phyloP scores from a whole-genome alignment of 2,113 vertebrate genomes.

The Gymnarchus niloticus region DNA sequence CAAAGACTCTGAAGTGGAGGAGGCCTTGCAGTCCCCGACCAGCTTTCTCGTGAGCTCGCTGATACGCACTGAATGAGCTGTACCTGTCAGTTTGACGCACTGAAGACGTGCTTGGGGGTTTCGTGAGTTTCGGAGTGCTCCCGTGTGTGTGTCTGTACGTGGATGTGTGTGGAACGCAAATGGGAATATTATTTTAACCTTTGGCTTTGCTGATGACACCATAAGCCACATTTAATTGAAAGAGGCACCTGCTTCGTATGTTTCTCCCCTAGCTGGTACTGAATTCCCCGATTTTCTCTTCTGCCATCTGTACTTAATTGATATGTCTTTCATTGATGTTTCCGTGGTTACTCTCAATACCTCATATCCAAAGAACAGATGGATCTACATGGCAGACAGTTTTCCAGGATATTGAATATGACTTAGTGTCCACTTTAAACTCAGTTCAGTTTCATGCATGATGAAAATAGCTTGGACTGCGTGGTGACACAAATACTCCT shows the following conservation, averaged over 20 bases:
- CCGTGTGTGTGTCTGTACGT: neutral
- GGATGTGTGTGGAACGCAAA: neutral
- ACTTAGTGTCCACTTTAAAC: neutral
- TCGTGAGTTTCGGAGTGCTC: too few relatives aligned
- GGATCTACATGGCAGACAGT: constrained; percentile 15
- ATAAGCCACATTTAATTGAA: constrained; percentile 28
- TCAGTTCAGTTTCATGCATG: neutral
- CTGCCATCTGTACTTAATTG: constrained; percentile 41
- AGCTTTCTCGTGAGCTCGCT: neutral
- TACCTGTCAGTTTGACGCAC: neutral
- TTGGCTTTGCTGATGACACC: constrained; percentile 20
- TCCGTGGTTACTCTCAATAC: constrained; percentile 15
- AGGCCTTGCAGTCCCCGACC: neutral
- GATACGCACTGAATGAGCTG: neutral
- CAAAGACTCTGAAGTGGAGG: too few relatives aligned
- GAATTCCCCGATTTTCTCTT: constrained; percentile 15
- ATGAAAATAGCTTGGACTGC: neutral
- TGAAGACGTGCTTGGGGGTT: neutral
- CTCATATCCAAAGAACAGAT: constrained; percentile 38
- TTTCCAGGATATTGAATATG: neutral
- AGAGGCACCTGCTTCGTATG: constrained; percentile 27
- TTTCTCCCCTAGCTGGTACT: constrained; percentile 30
- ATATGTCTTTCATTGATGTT: constrained; percentile 31
- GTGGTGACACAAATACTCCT: neutral
- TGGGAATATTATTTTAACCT: neutral